Base-by-base conservation (phyloP, 2,888 invertebrate genomes). In the Microchrysa polita region DNA sequence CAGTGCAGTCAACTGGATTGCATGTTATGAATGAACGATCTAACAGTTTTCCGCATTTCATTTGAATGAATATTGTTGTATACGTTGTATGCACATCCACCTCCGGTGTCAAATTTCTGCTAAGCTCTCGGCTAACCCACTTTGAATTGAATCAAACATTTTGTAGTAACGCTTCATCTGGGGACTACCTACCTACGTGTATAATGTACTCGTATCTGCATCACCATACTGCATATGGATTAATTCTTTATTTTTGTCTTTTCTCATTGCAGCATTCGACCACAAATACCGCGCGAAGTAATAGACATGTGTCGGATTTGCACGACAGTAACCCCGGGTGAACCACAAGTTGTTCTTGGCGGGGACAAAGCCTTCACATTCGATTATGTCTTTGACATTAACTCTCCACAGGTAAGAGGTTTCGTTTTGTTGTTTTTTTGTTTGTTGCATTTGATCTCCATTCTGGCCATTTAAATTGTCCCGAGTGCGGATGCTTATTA, bases 291-390 rank as follows among this genome's bases (percentile, higher is more conserved):
- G 12, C 89, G 93, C 18, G 98, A 98, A 86, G 89, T 94, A 79
- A 93, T 98, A 76, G 97, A 98, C 83, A 95, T 96, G 90, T 97
- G 97, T 83, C 92, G 95, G 75, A 89, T 96, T 73, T 98, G 97
- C 85, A 97, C 97, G 0, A 89, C 91, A 73, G 96, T 97, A 22
- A 91, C 93, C 20, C 92, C 93, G 0, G 93, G 92, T 55, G 96
- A 97, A 80, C 96, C 96, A 0, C 96, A 96, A 83, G 92, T 98
- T 48, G 91, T 94, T 77, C 88, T 98, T 57, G 97, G 97, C 72
- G 91, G 93, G 52, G 97, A 97, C 86, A 95, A 97, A 81, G 93
- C 95, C 61, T 98, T 97, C 87, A 98, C 98, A 23, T 99, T 95
- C 86, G 97, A 99, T 86, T 93, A 93, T 84, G 97, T 98, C 60